Evolutionary conservation across 2,113 vertebrate species (phyloP).

Genomic region (Dasyurus viverrinus): DNA sequence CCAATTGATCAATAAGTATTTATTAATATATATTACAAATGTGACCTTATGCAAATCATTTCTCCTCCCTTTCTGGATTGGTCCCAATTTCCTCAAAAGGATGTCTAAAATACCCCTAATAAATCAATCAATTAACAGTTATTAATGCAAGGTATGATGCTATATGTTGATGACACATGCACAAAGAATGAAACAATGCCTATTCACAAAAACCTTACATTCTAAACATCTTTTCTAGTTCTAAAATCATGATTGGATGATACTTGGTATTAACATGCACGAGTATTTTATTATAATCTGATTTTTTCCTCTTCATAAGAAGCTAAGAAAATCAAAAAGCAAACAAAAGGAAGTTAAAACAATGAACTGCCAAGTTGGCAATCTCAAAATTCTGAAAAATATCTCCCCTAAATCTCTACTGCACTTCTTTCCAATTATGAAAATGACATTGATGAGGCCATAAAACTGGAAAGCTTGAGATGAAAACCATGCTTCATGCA

Average conservation of each 20-base stretch:
- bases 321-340: constrained; percentile 31
- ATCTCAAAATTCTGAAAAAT: constrained; percentile 48
- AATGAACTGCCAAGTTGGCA: constrained; percentile 45
- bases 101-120: not conserved
- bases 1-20: not conserved
- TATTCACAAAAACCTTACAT: not conserved
- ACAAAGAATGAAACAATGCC: not conserved
- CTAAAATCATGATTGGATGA: not conserved
- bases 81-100: constrained; percentile 26
- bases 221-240: not conserved
- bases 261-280: not conserved
- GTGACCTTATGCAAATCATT: constrained; percentile 52
- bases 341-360: constrained; percentile 47
- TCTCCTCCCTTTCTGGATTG: constrained; percentile 42
- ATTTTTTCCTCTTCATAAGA: constrained; percentile 10
- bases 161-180: not conserved
- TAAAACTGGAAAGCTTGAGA: constrained; percentile 6
- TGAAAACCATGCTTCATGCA: constrained; percentile 27
- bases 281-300: not conserved
- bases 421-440: not conserved
- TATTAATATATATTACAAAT: constrained; percentile 2
- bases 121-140: not conserved
- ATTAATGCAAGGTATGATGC: not conserved
- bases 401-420: constrained; percentile 28
- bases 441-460: constrained; percentile 17